phyloP scores from a whole-genome alignment of 1,140 invertebrate genomes.

The Zaprionus capensis region DNA sequence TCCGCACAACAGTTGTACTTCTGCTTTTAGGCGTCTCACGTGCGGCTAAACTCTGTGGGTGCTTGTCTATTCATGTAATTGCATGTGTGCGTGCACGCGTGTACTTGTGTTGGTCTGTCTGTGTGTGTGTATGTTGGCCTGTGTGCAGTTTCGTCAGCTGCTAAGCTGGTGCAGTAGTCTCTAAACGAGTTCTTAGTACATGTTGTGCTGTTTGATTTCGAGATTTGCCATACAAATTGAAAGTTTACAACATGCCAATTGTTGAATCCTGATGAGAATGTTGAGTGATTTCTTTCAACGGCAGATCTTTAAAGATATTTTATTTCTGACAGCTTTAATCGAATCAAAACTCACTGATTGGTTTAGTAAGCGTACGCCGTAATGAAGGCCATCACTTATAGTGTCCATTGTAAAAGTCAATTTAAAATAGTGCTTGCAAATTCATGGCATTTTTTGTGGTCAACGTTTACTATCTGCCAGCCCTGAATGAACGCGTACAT shows the following conservation, averaged over 20 bases:
- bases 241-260: conserved; percentile 41
- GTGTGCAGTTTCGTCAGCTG: conserved; percentile 41
- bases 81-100: conserved; percentile 16
- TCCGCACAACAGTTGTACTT: conserved; percentile 59
- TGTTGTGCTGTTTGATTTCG: conserved; percentile 62
- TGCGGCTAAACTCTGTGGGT: conserved; percentile 34
- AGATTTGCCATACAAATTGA: conserved; percentile 53
- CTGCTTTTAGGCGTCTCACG: conserved; percentile 76
- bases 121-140: background rate
- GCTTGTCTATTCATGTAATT: conserved; percentile 22
- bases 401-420: conserved; percentile 1
- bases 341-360: background rate
- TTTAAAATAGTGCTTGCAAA: conserved; percentile 36
- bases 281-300: background rate
- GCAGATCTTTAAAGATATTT: background rate
- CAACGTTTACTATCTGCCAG: conserved; percentile 13
- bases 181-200: conserved; percentile 57
- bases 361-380: background rate
- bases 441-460: conserved; percentile 28
- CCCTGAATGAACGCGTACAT: conserved; percentile 11
- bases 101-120: background rate
- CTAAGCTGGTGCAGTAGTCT: conserved; percentile 66
- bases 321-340: background rate
- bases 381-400: background rate
- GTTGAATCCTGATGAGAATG: conserved; percentile 29